Evolutionary conservation across 1,140 invertebrate species (phyloP).

Genomic region (Papilio polyxenes): DNA sequence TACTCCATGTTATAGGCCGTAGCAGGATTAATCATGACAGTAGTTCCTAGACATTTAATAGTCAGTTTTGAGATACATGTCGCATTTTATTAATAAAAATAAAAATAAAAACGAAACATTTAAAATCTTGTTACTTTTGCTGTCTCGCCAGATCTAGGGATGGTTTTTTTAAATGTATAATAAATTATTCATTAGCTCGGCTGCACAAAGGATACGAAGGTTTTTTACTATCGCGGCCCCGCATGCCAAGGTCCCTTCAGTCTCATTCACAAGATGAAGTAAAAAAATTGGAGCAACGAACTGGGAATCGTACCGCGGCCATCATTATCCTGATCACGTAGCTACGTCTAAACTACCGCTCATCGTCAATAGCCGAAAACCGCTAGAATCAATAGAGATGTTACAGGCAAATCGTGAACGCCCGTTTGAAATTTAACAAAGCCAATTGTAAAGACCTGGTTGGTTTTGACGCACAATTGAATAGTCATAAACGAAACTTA

Average conservation of each 20-base stretch:
- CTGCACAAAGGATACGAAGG: slow-evolving; percentile 32
- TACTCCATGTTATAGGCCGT: no score
- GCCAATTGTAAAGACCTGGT: not conserved
- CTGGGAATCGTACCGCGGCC: slow-evolving; percentile 69
- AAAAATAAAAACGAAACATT: no score
- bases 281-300: slow-evolving; percentile 79
- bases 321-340: slow-evolving; percentile 73
- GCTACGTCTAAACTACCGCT: slow-evolving; percentile 77
- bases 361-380: slow-evolving; percentile 76
- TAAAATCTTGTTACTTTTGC: no score
- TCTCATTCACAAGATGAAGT: slow-evolving; percentile 76
- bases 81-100: no score
- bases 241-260: slow-evolving; percentile 60
- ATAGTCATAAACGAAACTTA: not conserved
- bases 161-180: slow-evolving; percentile 11
- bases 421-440: not conserved
- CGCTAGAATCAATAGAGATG: slow-evolving; percentile 68
- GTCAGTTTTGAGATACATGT: no score
- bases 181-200: slow-evolving; percentile 39
- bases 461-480: not conserved
- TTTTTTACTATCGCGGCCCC: not conserved
- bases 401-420: not conserved
- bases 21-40: no score
- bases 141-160: no score
- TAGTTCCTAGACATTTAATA: no score